Evolutionary conservation across 2,797 vertebrate species (phyloP), one percentile per base, ranked within the genome.

Genomic region (Luscinia megarhynchos): DNA sequence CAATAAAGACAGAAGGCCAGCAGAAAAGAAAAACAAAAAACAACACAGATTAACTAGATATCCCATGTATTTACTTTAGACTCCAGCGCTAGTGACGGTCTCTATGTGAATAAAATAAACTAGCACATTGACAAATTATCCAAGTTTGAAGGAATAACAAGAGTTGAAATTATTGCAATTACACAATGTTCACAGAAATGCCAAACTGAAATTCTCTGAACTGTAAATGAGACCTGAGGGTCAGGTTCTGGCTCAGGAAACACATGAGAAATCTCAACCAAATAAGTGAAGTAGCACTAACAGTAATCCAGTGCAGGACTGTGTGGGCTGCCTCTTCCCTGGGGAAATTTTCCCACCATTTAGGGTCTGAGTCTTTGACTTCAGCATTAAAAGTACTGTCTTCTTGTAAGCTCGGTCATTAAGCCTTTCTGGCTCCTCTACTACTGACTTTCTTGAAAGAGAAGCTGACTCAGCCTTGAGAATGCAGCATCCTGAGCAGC

Each of bases 141-240:
- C 22, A 63, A 90, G 77, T 69, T 63, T 90, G 86, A 95, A 95
- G 57, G 41, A 51, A 87, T 74, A 94, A 94, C 78, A 89, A 80
- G 62, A 91, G 72, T 30, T 90, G 67, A 94, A 96, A 95, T 84
- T 81, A 95, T 41, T 96, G 66, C 59, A 90, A 84, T 90, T 94
- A 90, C 53, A 93, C 87, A 94, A 29, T 63, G 29, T 79, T 63
- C 59, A 88, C 36, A 88, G 58, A 87, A 96, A 79, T 76, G 79
- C 55, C 80, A 93, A 76, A 75, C 29, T 67, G 48, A 93, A 89
- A 50, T 72, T 87, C 57, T 94, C 86, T 92, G 75, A 87, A 82
- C 77, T 92, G 81, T 79, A 95, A 93, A 95, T 61, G 80, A 94
- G 84, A 96, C 90, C 75, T 83, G 77, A 83, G 61, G 85, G 86